Percentiles rank a stretch among this genome's conserved stretches.
Conservation (phyloP, 2,113 vertebrate species). For the Platysteira castanea region DNA sequence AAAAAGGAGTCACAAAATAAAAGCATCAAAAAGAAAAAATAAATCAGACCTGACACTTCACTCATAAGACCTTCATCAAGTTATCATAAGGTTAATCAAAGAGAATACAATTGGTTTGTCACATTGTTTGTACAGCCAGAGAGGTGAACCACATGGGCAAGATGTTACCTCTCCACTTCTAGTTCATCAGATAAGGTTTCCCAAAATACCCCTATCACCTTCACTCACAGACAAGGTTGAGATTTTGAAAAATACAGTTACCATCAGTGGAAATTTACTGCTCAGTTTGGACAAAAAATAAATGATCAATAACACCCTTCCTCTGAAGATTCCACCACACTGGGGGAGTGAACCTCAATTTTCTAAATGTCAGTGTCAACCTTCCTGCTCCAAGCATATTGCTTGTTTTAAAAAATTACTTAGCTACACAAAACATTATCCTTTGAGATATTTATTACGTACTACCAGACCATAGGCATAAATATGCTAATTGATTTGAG, state of each 20-base stretch:
- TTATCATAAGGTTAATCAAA: background rate
- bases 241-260: background rate
- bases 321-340: background rate
- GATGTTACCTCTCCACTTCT: background rate
- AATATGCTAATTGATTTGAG: background rate
- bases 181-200: background rate
- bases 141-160: background rate
- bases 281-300: background rate
- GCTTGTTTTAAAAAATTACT: background rate
- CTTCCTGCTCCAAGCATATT: background rate
- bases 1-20: background rate
- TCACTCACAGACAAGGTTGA: background rate
- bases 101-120: background rate
- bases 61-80: background rate
- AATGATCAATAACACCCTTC: background rate
- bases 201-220: background rate
- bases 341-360: background rate
- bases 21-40: background rate
- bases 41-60: background rate
- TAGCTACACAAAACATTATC: background rate
- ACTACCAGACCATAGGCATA: background rate
- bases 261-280: background rate
- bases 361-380: background rate
- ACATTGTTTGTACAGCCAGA: background rate
- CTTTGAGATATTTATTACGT: background rate